Evolutionary conservation across 1,140 invertebrate species (phyloP).

Genomic region (Tetramorium parvispinum): DNA sequence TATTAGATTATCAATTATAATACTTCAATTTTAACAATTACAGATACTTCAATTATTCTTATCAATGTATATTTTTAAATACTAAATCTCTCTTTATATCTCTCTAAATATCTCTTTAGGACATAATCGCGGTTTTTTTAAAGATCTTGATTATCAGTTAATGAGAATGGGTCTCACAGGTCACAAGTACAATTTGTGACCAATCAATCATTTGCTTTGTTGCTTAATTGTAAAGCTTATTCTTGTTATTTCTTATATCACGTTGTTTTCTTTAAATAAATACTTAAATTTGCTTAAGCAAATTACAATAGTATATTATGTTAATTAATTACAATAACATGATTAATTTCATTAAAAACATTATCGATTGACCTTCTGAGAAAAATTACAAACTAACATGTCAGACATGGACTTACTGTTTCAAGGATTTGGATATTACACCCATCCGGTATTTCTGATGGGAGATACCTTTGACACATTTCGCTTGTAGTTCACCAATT

Average conservation of each 20-base stretch:
- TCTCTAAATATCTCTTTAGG: slow-evolving; percentile 32
- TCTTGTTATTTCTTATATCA: background rate
- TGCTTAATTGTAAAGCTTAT: too few species aligned
- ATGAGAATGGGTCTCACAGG: background rate
- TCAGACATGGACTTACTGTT: slow-evolving; percentile 88
- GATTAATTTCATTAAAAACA: background rate
- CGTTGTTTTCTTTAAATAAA: slow-evolving; percentile 1
- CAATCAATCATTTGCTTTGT: too few species aligned
- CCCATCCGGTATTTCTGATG: slow-evolving; percentile 96
- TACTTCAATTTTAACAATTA: background rate
- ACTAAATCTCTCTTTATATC: too few species aligned
- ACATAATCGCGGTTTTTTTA: background rate
- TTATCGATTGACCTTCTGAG: background rate
- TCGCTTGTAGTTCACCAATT: slow-evolving; percentile 92
- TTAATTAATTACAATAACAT: too few species aligned
- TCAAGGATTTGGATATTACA: slow-evolving; percentile 91
- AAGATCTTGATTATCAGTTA: slow-evolving; percentile 4
- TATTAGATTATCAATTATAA: background rate
- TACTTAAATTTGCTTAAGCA: background rate
- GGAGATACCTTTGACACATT: slow-evolving; percentile 94
- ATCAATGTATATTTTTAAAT: background rate
- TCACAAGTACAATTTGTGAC: background rate
- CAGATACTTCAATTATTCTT: background rate
- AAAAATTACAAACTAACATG: background rate
- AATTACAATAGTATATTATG: too few species aligned